These are phyloP conservation scores for Pyrgus malvae DNA, from an alignment of 2,888 invertebrate genomes.

Conservation along the genomic window DNA sequence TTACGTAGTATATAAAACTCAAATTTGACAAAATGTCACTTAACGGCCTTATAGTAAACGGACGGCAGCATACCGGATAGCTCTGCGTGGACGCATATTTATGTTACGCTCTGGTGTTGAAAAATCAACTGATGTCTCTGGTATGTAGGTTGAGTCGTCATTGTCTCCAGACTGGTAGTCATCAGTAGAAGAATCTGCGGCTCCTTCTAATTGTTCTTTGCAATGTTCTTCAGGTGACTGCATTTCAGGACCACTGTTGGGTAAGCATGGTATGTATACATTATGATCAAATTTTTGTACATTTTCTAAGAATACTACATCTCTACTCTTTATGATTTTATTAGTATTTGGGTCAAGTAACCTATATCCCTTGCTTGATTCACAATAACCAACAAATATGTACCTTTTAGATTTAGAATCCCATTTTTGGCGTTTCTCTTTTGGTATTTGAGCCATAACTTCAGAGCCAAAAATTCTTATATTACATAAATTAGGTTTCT, in stretches of 20 bases:
- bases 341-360: background rate
- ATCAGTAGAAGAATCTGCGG: background rate
- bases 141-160: background rate
- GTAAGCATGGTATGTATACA: background rate
- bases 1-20: no score
- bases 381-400: background rate
- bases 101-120: background rate
- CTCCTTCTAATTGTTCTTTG: background rate
- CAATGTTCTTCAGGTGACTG: background rate
- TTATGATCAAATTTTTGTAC: background rate
- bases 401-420: background rate
- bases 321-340: background rate
- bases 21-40: no score
- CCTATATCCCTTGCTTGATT: background rate
- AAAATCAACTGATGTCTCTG: background rate
- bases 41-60: no score
- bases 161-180: background rate
- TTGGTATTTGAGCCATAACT: background rate
- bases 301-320: background rate
- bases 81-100: background rate
- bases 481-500: background rate
- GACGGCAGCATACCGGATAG: background rate
- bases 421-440: background rate
- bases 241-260: background rate
- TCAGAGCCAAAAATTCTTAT: background rate